phyloP scores from a whole-genome alignment of 1,140 invertebrate species.

The Tyrophagus putrescentiae region DNA sequence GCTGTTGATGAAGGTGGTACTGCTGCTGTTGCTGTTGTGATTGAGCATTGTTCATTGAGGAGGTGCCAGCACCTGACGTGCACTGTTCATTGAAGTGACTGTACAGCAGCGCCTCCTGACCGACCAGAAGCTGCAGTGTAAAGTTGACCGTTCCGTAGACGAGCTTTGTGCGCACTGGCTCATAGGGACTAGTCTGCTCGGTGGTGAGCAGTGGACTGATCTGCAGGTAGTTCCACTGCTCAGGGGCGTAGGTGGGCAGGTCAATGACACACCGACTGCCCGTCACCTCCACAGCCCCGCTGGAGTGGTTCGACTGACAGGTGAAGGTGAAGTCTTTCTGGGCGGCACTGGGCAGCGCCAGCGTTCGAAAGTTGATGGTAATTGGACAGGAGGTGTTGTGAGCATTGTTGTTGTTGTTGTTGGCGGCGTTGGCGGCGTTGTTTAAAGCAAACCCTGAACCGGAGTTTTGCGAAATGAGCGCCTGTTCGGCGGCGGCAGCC shows the following conservation, averaged over 20 bases:
- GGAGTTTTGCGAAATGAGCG: no score
- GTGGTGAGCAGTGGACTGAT: neutral
- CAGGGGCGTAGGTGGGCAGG: neutral
- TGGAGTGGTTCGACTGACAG: neutral
- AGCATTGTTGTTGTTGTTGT: neutral
- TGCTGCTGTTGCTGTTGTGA: no score
- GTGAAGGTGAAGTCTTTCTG: neutral
- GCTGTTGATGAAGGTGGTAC: no score
- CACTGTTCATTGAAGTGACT: conserved; percentile 4
- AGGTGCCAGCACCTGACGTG: no score
- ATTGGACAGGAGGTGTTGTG: conserved; percentile 4
- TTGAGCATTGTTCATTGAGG: no score
- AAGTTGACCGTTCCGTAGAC: neutral
- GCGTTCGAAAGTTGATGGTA: neutral
- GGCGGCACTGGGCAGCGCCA: conserved; percentile 7
- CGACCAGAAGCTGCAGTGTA: conserved; percentile 9
- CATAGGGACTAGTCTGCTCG: neutral
- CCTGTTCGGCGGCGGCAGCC: no score
- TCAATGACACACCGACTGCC: conserved; percentile 13
- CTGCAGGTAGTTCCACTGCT: conserved; percentile 14
- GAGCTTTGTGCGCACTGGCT: neutral
- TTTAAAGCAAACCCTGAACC: no score
- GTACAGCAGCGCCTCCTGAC: conserved; percentile 1
- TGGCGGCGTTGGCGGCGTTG: neutral
- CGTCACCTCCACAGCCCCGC: neutral